Evolutionary conservation across 2,797 vertebrate genomes (phyloP).

Genomic region (Alfaro cultratus): DNA sequence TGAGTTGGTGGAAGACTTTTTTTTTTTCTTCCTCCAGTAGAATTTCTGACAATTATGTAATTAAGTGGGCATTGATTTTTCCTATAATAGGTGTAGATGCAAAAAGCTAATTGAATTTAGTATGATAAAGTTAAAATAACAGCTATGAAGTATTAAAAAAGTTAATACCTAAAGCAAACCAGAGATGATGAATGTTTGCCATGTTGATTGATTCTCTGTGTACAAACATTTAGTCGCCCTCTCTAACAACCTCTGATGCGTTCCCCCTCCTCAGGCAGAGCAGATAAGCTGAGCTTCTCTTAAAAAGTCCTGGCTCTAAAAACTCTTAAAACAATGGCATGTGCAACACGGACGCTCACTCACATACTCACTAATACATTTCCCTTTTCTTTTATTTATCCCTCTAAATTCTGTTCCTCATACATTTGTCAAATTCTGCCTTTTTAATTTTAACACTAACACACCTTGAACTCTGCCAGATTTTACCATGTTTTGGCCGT

Average conservation of each 20-base stretch:
- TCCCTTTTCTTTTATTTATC: conserved; percentile 21
- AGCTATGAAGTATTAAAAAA: background rate
- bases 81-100: background rate
- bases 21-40: conserved; percentile 1
- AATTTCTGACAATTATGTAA: conserved; percentile 19
- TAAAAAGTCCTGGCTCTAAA: conserved; percentile 59
- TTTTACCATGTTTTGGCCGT: background rate
- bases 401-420: conserved; percentile 14
- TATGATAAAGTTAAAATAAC: background rate
- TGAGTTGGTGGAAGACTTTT: conserved; percentile 10
- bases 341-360: conserved; percentile 29
- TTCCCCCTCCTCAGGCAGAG: conserved; percentile 32
- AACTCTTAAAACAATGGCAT: conserved; percentile 38
- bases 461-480: background rate
- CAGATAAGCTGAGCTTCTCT: conserved; percentile 43
- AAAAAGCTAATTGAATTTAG: background rate
- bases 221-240: conserved; percentile 4
- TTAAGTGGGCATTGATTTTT: conserved; percentile 31
- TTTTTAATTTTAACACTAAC: background rate
- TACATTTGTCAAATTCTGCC: conserved; percentile 20
- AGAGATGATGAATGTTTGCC: conserved; percentile 9
- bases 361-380: conserved; percentile 29
- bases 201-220: background rate
- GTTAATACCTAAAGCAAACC: conserved; percentile 1
- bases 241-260: conserved; percentile 18